phyloP scores from a whole-genome alignment of 1,140 invertebrate genomes.

The Danaus plexippus region DNA sequence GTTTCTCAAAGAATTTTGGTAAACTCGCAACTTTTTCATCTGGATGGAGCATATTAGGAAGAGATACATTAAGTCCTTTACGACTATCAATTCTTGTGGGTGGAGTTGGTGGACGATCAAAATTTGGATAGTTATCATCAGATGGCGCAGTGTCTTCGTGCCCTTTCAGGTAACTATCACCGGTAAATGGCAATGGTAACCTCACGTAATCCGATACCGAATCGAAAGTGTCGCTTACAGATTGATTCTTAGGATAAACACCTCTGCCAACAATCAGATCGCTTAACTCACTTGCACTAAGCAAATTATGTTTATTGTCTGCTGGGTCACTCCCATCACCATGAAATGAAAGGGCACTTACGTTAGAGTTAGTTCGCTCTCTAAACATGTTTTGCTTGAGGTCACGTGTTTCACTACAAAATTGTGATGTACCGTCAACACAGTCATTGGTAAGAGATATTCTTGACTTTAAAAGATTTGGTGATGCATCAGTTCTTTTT shows the following conservation, averaged over 20 bases:
- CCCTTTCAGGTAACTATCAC: constrained; percentile 71
- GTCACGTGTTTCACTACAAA: constrained; percentile 33
- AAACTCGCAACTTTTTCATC: constrained; percentile 26
- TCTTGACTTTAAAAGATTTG: constrained; percentile 33
- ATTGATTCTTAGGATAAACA: constrained; percentile 83
- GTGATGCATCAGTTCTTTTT: constrained; percentile 37
- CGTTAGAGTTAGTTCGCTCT: constrained; percentile 81
- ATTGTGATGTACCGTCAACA: constrained; percentile 61
- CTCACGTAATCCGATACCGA: constrained; percentile 92
- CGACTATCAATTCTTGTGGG: constrained; percentile 78
- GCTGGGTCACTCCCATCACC: constrained; percentile 90
- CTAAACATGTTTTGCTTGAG: constrained; percentile 68
- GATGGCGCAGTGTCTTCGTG: constrained; percentile 70
- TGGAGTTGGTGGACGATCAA: constrained; percentile 74
- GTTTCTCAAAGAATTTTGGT: constrained; percentile 46
- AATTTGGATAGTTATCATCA: constrained; percentile 68
- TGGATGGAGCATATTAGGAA: constrained; percentile 62
- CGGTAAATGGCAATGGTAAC: constrained; percentile 78
- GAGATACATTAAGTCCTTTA: constrained; percentile 61
- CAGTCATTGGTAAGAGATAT: constrained; percentile 55
- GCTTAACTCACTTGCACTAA: constrained; percentile 85
- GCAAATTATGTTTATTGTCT: constrained; percentile 79
- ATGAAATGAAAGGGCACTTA: constrained; percentile 83
- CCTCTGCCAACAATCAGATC: constrained; percentile 84
- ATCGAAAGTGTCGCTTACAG: constrained; percentile 85